phyloP scores from a whole-genome alignment of 2,888 invertebrate genomes.

The Neelides folsomi region DNA sequence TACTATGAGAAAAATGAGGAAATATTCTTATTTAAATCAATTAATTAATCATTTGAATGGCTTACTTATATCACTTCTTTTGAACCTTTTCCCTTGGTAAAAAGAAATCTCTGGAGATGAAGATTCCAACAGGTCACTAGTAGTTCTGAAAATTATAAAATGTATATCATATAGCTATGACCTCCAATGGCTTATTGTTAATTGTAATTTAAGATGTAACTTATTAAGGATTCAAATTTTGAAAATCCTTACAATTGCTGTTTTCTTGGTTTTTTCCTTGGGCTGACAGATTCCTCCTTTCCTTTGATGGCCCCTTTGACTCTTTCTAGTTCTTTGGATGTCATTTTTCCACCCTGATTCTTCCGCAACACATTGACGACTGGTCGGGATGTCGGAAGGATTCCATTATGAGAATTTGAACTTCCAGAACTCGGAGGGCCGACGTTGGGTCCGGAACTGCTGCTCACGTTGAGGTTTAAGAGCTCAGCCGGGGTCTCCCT shows the following conservation, averaged over 20 bases:
- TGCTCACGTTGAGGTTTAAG: neutral
- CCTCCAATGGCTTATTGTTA: no score
- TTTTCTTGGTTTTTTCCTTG: slow-evolving; percentile 82
- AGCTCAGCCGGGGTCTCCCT: neutral
- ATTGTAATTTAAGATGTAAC: neutral
- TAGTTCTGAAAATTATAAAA: slow-evolving; percentile 16
- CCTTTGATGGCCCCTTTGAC: slow-evolving; percentile 18
- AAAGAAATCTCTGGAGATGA: slow-evolving; percentile 32
- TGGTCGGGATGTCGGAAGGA: slow-evolving; percentile 16
- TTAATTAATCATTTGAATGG: neutral
- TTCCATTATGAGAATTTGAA: slow-evolving; percentile 25
- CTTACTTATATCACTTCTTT: slow-evolving; percentile 24
- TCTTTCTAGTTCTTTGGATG: slow-evolving; percentile 25
- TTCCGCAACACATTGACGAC: slow-evolving; percentile 6
- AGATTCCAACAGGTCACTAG: slow-evolving; percentile 30
- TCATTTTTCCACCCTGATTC: slow-evolving; percentile 17
- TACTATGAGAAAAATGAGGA: no score
- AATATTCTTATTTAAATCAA: no score
- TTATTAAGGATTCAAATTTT: neutral
- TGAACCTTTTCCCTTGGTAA: slow-evolving; percentile 31
- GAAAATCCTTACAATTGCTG: slow-evolving; percentile 59
- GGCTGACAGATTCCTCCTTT: slow-evolving; percentile 46
- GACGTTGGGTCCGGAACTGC: neutral
- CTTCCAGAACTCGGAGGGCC: neutral
- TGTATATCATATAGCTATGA: neutral